Base-by-base conservation (phyloP, 1,140 invertebrate species). In the Drosophila bocki region DNA sequence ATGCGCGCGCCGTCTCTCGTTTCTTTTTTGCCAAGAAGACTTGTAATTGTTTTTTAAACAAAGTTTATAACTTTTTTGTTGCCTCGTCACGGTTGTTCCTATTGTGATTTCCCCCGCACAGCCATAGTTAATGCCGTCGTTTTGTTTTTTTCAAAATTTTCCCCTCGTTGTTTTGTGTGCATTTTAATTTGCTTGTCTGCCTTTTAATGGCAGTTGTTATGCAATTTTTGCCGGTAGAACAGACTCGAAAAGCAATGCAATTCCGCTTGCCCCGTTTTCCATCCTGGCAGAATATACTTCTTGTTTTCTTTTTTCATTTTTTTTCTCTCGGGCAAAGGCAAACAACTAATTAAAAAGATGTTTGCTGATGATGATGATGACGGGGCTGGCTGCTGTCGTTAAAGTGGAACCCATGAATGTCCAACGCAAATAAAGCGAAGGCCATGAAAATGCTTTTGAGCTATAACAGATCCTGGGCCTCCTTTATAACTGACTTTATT, bases 141-240 rank as follows among this genome's bases (percentile, higher is more conserved):
- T 67, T 58, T 75, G 44, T 63, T 68, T 76, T 63, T 63, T 61
- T n/a, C 29, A 33, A 32, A 42, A 35, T 53, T 53, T 39, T 39
- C 13, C 13, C 6, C 35, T 22, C 32, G 22, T 60, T 68, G 63
- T 69, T 64, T 35, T 48, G 51, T 83, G 50, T 80, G 70, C 67
- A 63, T 79, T 87, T 87, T 84, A 88, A 87, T 88, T 88, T 84
- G 84, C 80, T 81, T 90, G 84, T 88, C 74, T 84, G 81, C 85
- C 74, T 88, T 88, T 88, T 90, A 90, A 88, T 88, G 80, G 78
- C 74, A 64, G 78, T 81, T 87, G 72, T 84, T 84, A 81, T 88
- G 85, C 68, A 78, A 69, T 90, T 84, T 80, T 78, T 77, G 63
- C 58, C 71, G 64, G 50, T 83, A 67, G 61, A 62, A 51, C 53